Evolutionary conservation across 1,140 invertebrate genomes (phyloP), one percentile per base, ranked within the genome.

Genomic region (Leptinotarsa defecta): DNA sequence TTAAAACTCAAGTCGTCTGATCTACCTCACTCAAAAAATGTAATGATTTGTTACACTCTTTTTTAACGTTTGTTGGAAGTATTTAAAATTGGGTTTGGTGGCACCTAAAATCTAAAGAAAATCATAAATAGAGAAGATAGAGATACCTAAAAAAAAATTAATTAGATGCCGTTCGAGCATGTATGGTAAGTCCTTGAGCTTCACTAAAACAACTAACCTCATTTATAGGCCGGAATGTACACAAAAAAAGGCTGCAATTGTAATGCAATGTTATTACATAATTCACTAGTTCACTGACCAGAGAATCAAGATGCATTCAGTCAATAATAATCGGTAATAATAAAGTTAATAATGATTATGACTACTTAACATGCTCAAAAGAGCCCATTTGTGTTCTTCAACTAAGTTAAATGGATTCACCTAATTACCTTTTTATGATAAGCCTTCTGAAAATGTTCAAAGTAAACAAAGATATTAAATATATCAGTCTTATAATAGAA

Each of bases 201-300:
- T 27, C 65, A 13, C 65, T 68, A 11, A 68, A 68, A n/a, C n/a
- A 68, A 68, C 24, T 68, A 64, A 64, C n/a, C 27, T 68, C 52
- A 57, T 57, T 19, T 57, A 57, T 17, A 57, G n/a, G 52, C 52
- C 52, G 52, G 52, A 57, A 57, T 57, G 52, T 57, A 15, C n/a
- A 57, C n/a, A 57, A 57, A 57, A 57, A 57, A 57, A 57, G 52
- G 52, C 52, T 57, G 52, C 52, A 57, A 57, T 19, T 57, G 52
- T 17, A 57, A 57, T 57, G n/a, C n/a, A 4, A 13, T 57, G 52
- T 57, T 19, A 57, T 19, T 57, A 57, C 15, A 57, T 57, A 15
- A 57, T n/a, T 15, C 52, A 57, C 52, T 57, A 17, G 0, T 57
- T 11, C 34, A 43, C 34, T 43, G 34, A 43, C 34, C 8, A 43